Evolutionary conservation across 35 echinoderm and acorn worm species (phyloP), one percentile per base, ranked within the genome.

Genomic region (Holothuria glaberrima): DNA sequence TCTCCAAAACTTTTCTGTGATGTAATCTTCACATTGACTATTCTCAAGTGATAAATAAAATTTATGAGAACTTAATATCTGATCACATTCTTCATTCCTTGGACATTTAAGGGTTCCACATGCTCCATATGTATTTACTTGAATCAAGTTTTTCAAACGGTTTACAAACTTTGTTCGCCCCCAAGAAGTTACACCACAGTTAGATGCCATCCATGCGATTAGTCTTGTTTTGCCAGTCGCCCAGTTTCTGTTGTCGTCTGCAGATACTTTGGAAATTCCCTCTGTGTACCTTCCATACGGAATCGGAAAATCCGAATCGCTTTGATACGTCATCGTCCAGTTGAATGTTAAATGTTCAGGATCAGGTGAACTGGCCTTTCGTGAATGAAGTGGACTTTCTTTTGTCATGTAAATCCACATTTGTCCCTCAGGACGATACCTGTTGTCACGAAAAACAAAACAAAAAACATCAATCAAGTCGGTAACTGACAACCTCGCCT

Each of bases 1-100:
- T 9, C 14, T 30, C 92, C 92, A 93, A 22, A 93, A 89, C 86
- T 93, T 89, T 71, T 93, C 86, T 18, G 92, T 89, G 19, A 93
- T 76, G 24, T 76, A 48, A 76, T 76, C 72, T 45, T 76, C 17
- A 45, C 72, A 76, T 45, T 76, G 12, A 20, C 72, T 76, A 20
- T 76, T 76, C 46, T 76, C 72, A 3, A 76, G 17, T 45, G 72
- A 7, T 36, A 76, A 45, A 45, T 76, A 76, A 76, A 76, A 48
- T 76, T 76, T 76, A 45, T 76, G 36, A 48, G 32, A 30, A 41
- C 33, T 75, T 19, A 75, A 44, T 45, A 76, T 45, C 12, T 21
- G 9, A 20, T 75, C 71, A 30, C 71, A 75, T 75, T 45, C 6
- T 71, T 71, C 35, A 38, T 41, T 28, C 33, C 27, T 33, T 13